Evolutionary conservation across 30 jellyfish, hydroid and myxozoan species (phyloP), one percentile per base, ranked within the genome.

Genomic region (Sanderia malayensis): DNA sequence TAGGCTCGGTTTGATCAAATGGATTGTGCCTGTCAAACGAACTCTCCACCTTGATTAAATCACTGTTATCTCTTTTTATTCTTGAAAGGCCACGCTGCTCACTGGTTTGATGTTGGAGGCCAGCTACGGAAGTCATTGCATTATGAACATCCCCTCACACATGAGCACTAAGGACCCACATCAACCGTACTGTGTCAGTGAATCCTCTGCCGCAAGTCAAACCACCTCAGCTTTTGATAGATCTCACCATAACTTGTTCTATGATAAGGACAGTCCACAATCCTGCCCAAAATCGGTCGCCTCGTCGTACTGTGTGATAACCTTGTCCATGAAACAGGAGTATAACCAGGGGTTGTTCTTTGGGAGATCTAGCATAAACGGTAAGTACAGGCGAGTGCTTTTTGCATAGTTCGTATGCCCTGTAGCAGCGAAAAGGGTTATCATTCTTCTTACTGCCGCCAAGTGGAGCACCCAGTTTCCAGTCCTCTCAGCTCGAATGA

Each of bases 151-250:
- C 24, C 25, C 64, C 64, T 11, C 64, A 49, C 64, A 49, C 64
- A 49, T 70, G 89, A 62, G 46, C 61, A 27, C 84, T 80, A 30
- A 22, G 81, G 25, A 70, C 55, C 88, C 89, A 80, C 53, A 23
- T 21, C 53, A 53, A 44, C 13, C 61, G 62, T 17, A 80, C 93
- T 13, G 65, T 60, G 37, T 80, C 93, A 19, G 81, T 31, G 44
- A 70, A 20, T n/a, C 88, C 88, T 30, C 87, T 47, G 74, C 93
- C 80, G 46, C 93, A 52, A 19, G 89, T 77, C 59, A 77, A 82
- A 17, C 89, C 89, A n/a, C 89, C 89, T n/a, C 84, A 2, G 76
- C 67, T 23, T 58, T 80, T 69, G 37, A 70, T 69, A 19, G 93
- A 52, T 60, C 93, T 34, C 89, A 80, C 46, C 64, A 62, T 77